These are phyloP conservation scores for Aulostomus chinensis DNA, from an alignment of 2,797 vertebrate genomes.

Conservation along the genomic window DNA sequence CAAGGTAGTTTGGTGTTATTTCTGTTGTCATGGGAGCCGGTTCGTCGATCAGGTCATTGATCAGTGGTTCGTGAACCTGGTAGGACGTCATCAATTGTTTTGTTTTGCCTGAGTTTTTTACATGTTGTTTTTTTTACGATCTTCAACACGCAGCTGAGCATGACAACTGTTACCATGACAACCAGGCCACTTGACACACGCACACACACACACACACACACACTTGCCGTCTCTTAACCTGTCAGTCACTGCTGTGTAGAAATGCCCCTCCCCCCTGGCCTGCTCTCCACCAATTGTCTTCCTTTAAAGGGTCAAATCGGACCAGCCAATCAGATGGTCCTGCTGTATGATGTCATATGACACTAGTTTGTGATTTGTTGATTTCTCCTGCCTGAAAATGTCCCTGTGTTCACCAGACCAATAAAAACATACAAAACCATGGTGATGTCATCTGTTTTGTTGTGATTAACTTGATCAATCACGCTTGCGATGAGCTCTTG, in stretches of 20 bases:
- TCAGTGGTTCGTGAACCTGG: not conserved
- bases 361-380: too few relatives aligned
- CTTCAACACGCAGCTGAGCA: not conserved
- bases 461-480: too few relatives aligned
- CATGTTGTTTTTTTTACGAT: conserved; percentile 5
- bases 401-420: not conserved
- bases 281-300: conserved; percentile 39
- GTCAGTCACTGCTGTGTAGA: conserved; percentile 7
- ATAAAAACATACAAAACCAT: not conserved
- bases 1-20: not conserved
- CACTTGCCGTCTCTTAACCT: too few relatives aligned
- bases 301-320: conserved; percentile 11
- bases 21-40: too few relatives aligned
- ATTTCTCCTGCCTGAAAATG: not conserved
- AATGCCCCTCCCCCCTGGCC: conserved; percentile 5
- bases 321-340: conserved; percentile 2
- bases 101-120: conserved; percentile 33
- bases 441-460: too few relatives aligned
- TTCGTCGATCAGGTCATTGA: too few relatives aligned
- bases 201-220: not conserved
- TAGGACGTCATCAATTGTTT: not conserved
- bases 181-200: not conserved
- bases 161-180: conserved; percentile 7
- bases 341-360: conserved; percentile 6
- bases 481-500: too few relatives aligned